Percentiles rank a stretch among this genome's conserved stretches.
phyloP scores from a whole-genome alignment of 2,888 invertebrate genomes.

The Xanthia icteritia region DNA sequence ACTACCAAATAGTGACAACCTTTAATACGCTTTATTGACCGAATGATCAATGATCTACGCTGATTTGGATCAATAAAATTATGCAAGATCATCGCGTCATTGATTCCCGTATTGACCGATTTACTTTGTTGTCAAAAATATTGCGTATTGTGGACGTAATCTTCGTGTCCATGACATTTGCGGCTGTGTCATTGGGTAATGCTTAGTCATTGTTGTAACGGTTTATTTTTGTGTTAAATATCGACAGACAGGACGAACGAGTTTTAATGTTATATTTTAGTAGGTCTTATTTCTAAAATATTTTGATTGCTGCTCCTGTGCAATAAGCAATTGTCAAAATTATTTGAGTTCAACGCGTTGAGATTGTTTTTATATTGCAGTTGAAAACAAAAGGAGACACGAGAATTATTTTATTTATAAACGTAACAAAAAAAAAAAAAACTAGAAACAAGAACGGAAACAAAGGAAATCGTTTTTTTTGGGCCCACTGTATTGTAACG shows the following conservation, averaged over 20 bases:
- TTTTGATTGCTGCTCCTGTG: neutral
- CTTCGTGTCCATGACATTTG: slow-evolving; percentile 60
- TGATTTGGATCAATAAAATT: slow-evolving; percentile 89
- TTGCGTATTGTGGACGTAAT: slow-evolving; percentile 69
- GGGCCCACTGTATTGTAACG: too few relatives aligned
- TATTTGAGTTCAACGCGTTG: neutral
- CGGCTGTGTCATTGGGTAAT: slow-evolving; percentile 44
- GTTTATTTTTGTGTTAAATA: slow-evolving; percentile 61
- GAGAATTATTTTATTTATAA: neutral
- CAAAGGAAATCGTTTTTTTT: too few relatives aligned
- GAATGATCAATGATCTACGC: slow-evolving; percentile 88
- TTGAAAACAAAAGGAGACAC: neutral
- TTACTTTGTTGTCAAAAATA: slow-evolving; percentile 76
- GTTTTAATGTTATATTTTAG: slow-evolving; percentile 2
- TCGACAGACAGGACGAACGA: slow-evolving; percentile 2
- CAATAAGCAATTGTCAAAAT: neutral
- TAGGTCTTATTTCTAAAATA: neutral
- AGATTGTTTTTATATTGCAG: too few relatives aligned
- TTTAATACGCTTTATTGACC: slow-evolving; percentile 85
- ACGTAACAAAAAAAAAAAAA: too few relatives aligned
- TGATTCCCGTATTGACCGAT: slow-evolving; percentile 84
- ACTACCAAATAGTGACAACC: slow-evolving; percentile 79
- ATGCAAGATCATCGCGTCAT: slow-evolving; percentile 88
- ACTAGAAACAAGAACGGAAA: too few relatives aligned
- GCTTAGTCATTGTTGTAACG: slow-evolving; percentile 68